Conservation (phyloP, 2,113 vertebrate genomes). For the Ictalurus punctatus region DNA sequence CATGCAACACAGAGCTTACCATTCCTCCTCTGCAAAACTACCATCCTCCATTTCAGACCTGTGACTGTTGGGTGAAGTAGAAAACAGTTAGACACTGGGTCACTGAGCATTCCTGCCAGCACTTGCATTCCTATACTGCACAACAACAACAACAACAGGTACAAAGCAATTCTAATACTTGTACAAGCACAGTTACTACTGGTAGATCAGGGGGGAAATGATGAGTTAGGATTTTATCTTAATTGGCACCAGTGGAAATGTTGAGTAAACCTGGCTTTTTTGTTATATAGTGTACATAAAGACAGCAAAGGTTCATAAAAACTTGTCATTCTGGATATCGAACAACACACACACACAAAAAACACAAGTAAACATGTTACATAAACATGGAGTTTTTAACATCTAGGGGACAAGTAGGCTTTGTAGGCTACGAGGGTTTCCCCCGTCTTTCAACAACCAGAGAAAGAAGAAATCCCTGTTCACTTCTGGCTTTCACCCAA, state of each 20-base stretch:
- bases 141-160: too few relatives aligned
- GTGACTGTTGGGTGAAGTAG: slow-evolving; percentile 81
- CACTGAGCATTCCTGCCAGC: slow-evolving; percentile 1
- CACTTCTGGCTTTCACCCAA: not conserved
- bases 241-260: not conserved
- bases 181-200: not conserved
- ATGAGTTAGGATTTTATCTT: not conserved
- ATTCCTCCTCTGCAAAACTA: slow-evolving; percentile 88
- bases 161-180: not conserved
- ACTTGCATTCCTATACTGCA: too few relatives aligned
- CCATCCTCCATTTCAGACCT: slow-evolving; percentile 89
- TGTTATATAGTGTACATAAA: not conserved
- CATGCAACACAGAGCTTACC: slow-evolving; percentile 80
- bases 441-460: not conserved
- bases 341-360: not conserved
- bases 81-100: slow-evolving; percentile 63
- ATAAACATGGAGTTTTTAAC: not conserved
- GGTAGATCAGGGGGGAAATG: not conserved
- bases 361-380: not conserved
- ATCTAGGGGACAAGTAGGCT: not conserved
- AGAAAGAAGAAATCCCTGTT: not conserved
- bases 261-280: not conserved
- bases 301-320: not conserved
- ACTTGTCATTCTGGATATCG: not conserved
- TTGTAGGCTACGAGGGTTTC: not conserved